phyloP scores from a whole-genome alignment of 2,113 vertebrate species.

The Verasper variegatus region DNA sequence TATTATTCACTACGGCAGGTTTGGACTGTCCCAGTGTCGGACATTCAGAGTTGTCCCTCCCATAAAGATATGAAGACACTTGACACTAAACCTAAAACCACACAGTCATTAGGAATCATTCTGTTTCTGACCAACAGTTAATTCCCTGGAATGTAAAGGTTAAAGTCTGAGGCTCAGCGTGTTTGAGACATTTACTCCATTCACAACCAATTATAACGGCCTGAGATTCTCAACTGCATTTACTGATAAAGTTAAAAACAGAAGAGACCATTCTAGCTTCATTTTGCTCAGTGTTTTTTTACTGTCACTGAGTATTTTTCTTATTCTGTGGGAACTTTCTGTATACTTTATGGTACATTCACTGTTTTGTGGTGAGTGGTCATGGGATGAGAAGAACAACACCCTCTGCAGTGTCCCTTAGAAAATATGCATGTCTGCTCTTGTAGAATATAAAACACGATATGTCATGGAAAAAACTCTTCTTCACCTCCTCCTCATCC shows the following conservation, averaged over 20 bases:
- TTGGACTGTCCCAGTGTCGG: not conserved
- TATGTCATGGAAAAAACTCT: not conserved
- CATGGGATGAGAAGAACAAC: not conserved
- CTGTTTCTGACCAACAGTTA: not conserved
- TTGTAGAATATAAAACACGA: not conserved
- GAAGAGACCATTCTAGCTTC: not conserved
- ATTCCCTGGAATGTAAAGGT: slow-evolving; percentile 25
- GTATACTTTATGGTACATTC: not conserved
- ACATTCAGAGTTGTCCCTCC: not conserved
- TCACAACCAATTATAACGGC: not conserved
- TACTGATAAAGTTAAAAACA: not conserved
- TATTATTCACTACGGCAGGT: not conserved
- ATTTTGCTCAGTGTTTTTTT: not conserved
- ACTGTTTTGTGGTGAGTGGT: not conserved
- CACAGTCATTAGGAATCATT: slow-evolving; percentile 17
- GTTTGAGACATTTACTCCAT: not conserved
- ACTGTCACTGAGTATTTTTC: not conserved
- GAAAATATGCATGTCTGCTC: not conserved
- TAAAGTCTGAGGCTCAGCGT: not conserved
- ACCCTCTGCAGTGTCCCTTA: not conserved
- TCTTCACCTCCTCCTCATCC: not conserved
- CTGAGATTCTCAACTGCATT: not conserved
- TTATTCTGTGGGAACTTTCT: not conserved
- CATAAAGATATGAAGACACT: not conserved
- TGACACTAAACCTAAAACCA: not conserved